Conservation (phyloP, 2,797 vertebrate species). For the Lophotriccus pileatus region DNA sequence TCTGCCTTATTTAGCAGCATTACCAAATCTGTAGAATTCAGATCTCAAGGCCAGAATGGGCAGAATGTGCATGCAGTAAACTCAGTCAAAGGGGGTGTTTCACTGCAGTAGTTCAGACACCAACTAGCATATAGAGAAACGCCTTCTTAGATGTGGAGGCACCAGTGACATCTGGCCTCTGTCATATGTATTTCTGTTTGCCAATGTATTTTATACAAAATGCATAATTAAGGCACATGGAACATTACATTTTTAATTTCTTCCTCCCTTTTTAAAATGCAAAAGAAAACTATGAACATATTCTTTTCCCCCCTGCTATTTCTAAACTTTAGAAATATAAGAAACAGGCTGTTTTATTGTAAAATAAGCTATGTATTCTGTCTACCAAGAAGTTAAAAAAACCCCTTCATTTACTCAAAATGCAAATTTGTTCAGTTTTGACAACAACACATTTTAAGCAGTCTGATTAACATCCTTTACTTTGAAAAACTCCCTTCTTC, state of each 20-base stretch:
- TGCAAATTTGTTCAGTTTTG: background rate
- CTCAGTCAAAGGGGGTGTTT: background rate
- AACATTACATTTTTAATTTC: background rate
- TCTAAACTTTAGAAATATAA: background rate
- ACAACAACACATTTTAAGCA: background rate
- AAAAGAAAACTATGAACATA: background rate
- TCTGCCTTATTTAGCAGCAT: background rate
- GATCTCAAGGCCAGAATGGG: background rate
- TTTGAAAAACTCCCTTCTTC: background rate
- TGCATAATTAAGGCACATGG: background rate
- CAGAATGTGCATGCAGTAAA: background rate
- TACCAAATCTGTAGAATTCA: background rate
- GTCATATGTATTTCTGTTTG: background rate
- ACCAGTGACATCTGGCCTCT: background rate
- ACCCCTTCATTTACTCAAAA: background rate
- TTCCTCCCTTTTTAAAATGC: background rate
- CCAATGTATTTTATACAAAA: background rate
- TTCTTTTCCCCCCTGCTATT: background rate
- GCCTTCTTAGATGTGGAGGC: background rate
- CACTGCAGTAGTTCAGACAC: background rate
- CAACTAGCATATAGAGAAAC: background rate
- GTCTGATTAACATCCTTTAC: background rate
- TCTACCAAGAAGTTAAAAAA: background rate
- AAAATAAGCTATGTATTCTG: background rate
- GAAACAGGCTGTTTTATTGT: background rate